Evolutionary conservation across 2,797 vertebrate genomes (phyloP), one percentile per base, ranked within the genome.

Genomic region (Spinus pinus): DNA sequence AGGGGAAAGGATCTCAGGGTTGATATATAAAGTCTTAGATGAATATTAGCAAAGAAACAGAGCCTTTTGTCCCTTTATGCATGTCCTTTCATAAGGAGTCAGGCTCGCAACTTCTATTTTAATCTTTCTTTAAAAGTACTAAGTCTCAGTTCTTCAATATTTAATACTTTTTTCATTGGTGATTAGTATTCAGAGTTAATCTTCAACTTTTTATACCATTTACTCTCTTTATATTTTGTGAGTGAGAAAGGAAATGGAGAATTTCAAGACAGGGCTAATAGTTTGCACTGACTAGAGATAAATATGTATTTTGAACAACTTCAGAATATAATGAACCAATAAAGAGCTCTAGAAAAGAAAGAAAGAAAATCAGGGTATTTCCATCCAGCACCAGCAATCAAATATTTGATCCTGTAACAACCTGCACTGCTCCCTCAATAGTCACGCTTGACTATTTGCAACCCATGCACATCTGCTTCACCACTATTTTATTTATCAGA

Each of bases 21-120:
- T 1, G 0, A 82, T 4, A 2, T 6, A 35, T 3, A 6, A 18
- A 65, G 28, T 23, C 13, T 71, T 67, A 35, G 4, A 41, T 7
- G 6, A 90, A 41, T 57, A 70, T 64, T 33, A 67, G 20, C 7
- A 12, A 56, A 10, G 1, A 4, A 84, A 31, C 27, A 66, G 41
- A 78, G 27, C 19, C 27, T 33, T 71, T 72, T 41, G 30, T 31
- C 14, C 5, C 11, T 60, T 78, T 16, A 31, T 58, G 37, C 10
- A 61, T 17, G 2, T 31, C 13, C 33, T 86, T 81, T 83, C 41
- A 37, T 30, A 74, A 62, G 15, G 9, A 86, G 25, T 44, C 22
- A 83, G 53, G 13, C 11, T 75, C 69, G 42, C 24, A 61, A 84
- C 4, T 14, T 54, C 1, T 13, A 72, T 60, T 87, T 79, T 21